phyloP scores from a whole-genome alignment of 2,888 invertebrate species.

The Drosophila conformis region DNA sequence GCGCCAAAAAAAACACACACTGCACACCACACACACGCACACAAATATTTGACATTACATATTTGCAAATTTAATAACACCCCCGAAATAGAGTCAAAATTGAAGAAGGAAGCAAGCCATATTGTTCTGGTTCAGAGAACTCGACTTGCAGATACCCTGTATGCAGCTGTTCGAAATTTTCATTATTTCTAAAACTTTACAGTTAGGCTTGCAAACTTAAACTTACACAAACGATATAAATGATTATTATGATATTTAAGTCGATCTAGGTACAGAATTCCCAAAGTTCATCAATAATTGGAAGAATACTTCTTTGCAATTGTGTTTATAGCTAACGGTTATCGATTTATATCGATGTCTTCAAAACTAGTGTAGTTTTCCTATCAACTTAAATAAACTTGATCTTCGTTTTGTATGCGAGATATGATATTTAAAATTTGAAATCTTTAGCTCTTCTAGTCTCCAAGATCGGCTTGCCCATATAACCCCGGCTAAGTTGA shows the following conservation, averaged over 20 bases:
- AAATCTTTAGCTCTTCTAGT: neutral
- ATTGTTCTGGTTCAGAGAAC: neutral
- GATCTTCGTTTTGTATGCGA: no score
- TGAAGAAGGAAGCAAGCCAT: neutral
- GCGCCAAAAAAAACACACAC: slow-evolving; percentile 33
- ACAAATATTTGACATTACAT: slow-evolving; percentile 55
- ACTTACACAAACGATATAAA: neutral
- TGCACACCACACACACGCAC: neutral
- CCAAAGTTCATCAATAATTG: neutral
- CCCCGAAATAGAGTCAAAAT: slow-evolving; percentile 14
- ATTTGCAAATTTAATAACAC: slow-evolving; percentile 72
- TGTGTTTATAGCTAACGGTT: neutral
- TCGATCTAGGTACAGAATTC: neutral
- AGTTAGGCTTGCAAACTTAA: no score
- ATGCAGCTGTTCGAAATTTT: neutral
- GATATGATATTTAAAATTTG: neutral
- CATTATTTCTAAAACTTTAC: neutral
- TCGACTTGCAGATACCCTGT: neutral
- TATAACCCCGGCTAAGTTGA: neutral
- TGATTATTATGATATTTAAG: neutral
- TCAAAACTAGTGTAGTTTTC: no score
- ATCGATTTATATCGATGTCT: neutral
- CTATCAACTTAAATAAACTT: no score
- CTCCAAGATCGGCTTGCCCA: neutral
- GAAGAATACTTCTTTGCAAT: neutral